Evolutionary conservation across 1,140 invertebrate genomes (phyloP), one percentile per base, ranked within the genome.

Genomic region (Drosophila kepulauana): DNA sequence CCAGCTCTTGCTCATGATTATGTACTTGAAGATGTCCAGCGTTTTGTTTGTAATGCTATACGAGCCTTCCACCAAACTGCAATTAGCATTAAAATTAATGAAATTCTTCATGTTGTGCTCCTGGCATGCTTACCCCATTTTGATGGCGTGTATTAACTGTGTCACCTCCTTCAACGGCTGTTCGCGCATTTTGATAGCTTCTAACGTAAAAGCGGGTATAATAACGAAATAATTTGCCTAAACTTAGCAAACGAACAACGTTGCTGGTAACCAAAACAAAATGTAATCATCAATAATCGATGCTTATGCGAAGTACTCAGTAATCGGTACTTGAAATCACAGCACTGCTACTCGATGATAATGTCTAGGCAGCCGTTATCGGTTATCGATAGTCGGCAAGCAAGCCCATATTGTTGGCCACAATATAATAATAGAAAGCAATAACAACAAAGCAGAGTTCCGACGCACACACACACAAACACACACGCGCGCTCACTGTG

Each of bases 41-140:
- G 95, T 95, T 58, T 93, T 93, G 28, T 94, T 86, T n/a, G 95
- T 94, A 63, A 95, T 94, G 75, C 94, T 93, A 75, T 94, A 94
- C 1, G 95, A 95, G 38, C 93, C 94, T 52, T 93, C 93, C 2
- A 95, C 89, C 78, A 94, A 93, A 25, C 95, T 96, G 74, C 7
- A 74, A 92, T 13, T 92, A n/a, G 10, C 3, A 16, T 30, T 13
- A 63, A n/a, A 69, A 33, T 62, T 1, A 10, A 4, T 1, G 13
- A 48, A 33, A 13, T 20, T 30, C 8, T 20, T 30, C 8, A 1
- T 51, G 6, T 38, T 38, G 59, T 71, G 7, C 7, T 10, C 7
- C 1, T 41, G 35, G 7, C 10, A 10, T 15, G 48, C 82, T 85
- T 92, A 94, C 93, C 93, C 92, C 46, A 93, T 84, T 91, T 93